Conservation (phyloP, 2,888 invertebrate genomes). For the Caenorhabditis japonica region DNA sequence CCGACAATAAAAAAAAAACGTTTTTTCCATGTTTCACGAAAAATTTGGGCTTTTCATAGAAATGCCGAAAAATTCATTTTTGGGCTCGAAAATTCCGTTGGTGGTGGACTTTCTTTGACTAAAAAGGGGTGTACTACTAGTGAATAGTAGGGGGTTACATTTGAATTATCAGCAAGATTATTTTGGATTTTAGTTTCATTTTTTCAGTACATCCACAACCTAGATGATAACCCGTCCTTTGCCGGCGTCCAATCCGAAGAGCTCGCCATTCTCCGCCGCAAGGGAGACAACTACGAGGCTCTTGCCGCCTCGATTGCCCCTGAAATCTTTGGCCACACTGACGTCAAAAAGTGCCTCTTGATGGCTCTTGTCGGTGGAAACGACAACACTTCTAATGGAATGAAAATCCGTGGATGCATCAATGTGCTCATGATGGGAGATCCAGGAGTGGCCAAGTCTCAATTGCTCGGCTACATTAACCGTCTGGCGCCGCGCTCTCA, state of each 20-base stretch:
- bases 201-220: conserved; percentile 39
- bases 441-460: conserved; percentile 99
- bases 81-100: no score
- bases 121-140: no score
- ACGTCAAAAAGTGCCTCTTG: conserved; percentile 95
- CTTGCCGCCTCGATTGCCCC: conserved; percentile 94
- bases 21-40: no score
- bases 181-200: no score
- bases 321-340: conserved; percentile 97
- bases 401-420: conserved; percentile 92
- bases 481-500: conserved; percentile 89
- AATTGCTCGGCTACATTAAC: conserved; percentile 93
- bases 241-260: conserved; percentile 44
- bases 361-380: conserved; percentile 87
- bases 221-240: conserved; percentile 50
- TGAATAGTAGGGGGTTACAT: no score
- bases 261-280: conserved; percentile 45
- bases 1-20: no score
- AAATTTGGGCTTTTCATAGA: no score
- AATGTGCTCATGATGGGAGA: conserved; percentile 99
- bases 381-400: conserved; percentile 91
- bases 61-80: no score
- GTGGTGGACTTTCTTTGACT: no score
- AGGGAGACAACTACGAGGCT: conserved; percentile 88
- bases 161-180: no score